Evolutionary conservation across 2,113 vertebrate species (phyloP).

Genomic region (Paradoxurus hermaphroditus): DNA sequence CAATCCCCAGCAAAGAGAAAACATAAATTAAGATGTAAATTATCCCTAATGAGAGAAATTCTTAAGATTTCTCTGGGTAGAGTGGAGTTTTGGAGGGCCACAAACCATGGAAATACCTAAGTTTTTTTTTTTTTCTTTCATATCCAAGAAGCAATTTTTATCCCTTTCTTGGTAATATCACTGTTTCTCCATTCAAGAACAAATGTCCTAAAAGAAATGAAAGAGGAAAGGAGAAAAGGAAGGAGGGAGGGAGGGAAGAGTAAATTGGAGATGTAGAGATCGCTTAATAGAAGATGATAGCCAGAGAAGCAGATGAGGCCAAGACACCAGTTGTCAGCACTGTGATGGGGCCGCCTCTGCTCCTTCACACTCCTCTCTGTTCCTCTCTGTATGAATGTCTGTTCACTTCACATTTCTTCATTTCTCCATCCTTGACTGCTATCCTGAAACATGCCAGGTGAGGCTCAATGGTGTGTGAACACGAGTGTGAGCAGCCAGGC

Average conservation of each 20-base stretch:
- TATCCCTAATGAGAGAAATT: neutral
- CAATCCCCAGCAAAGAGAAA: neutral
- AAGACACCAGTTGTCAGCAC: no score
- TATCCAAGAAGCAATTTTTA: neutral
- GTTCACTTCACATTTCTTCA: neutral
- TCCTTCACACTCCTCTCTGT: neutral
- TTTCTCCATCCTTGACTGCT: neutral
- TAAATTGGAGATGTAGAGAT: neutral
- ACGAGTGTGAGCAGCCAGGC: neutral
- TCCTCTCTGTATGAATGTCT: neutral
- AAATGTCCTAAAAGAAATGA: neutral
- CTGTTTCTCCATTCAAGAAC: neutral
- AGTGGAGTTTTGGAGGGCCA: neutral
- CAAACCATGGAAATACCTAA: neutral
- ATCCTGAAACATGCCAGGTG: neutral
- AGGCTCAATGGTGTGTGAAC: neutral
- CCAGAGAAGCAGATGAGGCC: neutral
- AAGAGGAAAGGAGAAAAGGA: neutral
- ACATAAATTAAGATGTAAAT: neutral
- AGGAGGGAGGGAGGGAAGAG: neutral
- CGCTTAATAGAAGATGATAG: neutral
- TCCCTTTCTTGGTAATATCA: neutral
- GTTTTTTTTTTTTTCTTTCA: neutral
- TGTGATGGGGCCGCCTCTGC: neutral
- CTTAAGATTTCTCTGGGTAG: neutral